Evolutionary conservation across 2,797 vertebrate genomes (phyloP).

Genomic region (Varecia variegata): DNA sequence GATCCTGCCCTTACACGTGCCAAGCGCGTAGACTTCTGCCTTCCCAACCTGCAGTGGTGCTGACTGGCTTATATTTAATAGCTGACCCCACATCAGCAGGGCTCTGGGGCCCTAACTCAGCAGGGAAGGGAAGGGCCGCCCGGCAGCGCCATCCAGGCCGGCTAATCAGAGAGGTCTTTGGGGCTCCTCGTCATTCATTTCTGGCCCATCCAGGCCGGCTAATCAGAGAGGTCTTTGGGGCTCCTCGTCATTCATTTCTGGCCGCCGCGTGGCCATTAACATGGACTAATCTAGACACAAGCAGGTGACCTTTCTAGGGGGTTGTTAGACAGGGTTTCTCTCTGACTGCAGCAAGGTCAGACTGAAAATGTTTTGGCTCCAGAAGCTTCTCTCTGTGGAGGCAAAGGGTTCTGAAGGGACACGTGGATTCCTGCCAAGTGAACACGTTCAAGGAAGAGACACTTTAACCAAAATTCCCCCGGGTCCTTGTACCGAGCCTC

Average conservation of each 20-base stretch:
- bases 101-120: background rate
- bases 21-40: background rate
- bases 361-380: background rate
- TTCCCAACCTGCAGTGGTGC: background rate
- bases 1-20: accelerated
- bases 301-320: background rate
- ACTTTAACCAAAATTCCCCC: background rate
- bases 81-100: background rate
- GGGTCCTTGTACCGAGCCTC: background rate
- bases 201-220: background rate
- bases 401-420: background rate
- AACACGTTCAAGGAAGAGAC: background rate
- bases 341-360: background rate
- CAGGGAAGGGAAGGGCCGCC: background rate
- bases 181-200: background rate
- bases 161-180: background rate
- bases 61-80: too few species aligned
- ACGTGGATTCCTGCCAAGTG: background rate
- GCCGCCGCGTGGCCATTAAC: background rate
- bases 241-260: background rate
- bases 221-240: background rate
- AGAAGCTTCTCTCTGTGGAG: background rate
- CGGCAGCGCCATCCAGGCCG: background rate
- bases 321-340: constrained; percentile 27
- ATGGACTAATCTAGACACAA: background rate